Conservation (phyloP, 1,140 invertebrate genomes). For the Proales similis region DNA sequence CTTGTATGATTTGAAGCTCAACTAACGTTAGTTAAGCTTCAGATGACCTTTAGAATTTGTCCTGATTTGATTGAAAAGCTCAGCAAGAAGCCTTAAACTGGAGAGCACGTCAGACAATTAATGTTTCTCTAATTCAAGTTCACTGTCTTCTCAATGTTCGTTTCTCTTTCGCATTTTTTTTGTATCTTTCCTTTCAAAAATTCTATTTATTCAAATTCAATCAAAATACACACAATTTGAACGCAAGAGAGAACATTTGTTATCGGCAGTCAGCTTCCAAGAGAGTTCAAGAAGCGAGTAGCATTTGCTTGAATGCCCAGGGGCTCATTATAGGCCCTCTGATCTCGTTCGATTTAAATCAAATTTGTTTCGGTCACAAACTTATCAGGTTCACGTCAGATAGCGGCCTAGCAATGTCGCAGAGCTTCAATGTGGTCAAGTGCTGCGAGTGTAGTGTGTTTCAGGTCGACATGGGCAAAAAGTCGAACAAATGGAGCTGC, state of each 20-base stretch:
- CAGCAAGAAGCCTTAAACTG: slow-evolving; percentile 19
- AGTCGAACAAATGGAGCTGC: slow-evolving; percentile 35
- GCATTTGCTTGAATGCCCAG: background rate
- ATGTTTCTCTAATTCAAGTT: background rate
- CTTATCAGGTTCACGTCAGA: too few species aligned
- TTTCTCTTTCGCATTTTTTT: background rate
- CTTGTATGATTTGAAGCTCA: background rate
- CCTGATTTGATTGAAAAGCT: slow-evolving; percentile 32
- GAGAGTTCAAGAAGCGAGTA: background rate
- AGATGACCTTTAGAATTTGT: slow-evolving; percentile 35
- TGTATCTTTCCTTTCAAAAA: background rate
- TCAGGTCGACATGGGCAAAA: slow-evolving; percentile 32
- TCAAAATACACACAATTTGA: background rate
- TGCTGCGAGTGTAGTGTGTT: slow-evolving; percentile 27
- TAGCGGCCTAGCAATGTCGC: background rate
- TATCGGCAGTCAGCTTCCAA: background rate
- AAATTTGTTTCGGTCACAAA: background rate
- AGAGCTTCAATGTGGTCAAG: slow-evolving; percentile 18
- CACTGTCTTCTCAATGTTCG: background rate
- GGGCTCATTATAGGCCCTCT: too few species aligned
- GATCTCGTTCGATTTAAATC: background rate
- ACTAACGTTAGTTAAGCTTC: background rate
- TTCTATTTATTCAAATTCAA: background rate
- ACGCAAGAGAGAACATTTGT: background rate
- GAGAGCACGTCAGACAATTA: background rate